A percentile compares a stretch with the other conserved stretches of the same genome.
These are phyloP conservation scores for Tupiocoris notatus DNA, from an alignment of 2,888 invertebrate genomes.

Conservation along the genomic window DNA sequence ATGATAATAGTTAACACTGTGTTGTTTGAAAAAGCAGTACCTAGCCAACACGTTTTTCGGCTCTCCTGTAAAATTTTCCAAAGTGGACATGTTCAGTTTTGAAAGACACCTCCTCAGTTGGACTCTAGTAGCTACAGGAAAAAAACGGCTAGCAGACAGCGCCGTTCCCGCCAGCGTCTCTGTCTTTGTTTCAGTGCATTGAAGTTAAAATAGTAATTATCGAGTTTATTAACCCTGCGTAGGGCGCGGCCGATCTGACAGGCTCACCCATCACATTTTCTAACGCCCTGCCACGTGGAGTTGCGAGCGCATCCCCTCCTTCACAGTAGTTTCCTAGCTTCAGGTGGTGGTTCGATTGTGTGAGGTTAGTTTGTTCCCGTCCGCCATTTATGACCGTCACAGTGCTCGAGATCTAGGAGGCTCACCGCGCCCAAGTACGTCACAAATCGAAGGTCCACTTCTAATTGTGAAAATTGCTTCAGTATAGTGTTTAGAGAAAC, in stretches of 20 bases:
- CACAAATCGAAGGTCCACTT: slow-evolving; percentile 4
- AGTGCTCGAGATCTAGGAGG: slow-evolving; percentile 3
- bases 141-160: no score
- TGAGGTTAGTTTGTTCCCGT: not conserved
- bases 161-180: no score
- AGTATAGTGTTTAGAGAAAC: not conserved
- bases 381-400: not conserved
- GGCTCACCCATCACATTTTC: slow-evolving; percentile 1
- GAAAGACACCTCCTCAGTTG: no score
- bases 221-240: slow-evolving; percentile 2
- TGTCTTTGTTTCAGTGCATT: no score
- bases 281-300: not conserved
- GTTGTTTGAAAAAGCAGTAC: no score
- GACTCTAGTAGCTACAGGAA: no score
- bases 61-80: no score
- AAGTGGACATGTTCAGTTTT: no score
- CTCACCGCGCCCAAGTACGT: slow-evolving; percentile 27
- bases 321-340: slow-evolving; percentile 4
- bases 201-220: no score
- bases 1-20: no score
- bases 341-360: not conserved
- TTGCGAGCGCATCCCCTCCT: slow-evolving; percentile 8
- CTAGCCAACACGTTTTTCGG: no score
- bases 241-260: slow-evolving; percentile 20
- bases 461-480: slow-evolving; percentile 12